Base-by-base conservation (phyloP, 2,113 vertebrate genomes). In the Tenrec ecaudatus region DNA sequence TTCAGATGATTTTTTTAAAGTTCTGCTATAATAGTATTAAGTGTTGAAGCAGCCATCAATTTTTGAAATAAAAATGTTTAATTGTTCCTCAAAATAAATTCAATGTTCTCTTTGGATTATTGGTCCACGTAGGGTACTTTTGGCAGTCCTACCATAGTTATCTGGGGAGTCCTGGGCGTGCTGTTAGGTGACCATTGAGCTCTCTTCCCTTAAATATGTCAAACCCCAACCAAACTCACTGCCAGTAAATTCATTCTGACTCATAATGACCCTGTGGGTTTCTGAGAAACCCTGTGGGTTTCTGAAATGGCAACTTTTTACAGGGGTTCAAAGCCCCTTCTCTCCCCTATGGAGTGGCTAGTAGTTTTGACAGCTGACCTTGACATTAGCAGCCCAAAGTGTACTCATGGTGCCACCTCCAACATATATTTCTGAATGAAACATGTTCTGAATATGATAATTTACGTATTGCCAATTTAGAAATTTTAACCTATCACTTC, bases 11-110 rank as follows among this genome's bases (percentile, higher is more conserved):
- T 92, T 78, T 78, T 68, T 77, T 36, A 75, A 82, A 66, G 43
- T 80, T 86, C 47, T 89, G 66, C 47, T 86, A 57, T 2, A 29
- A 0, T 69, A 60, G 19, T 87, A 62, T 89, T 96, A 60, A 86
- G 38, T 91, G 25, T 82, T 87, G 38, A 94, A 92, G 82, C 75
- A 79, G 10, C 4, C 1, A 62, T 11, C 62, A 85, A 47, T 86
- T 94, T 95, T 92, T 31, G 91, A 94, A 94, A 85, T 62, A 31
- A 95, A 71, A 87, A 86, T 81, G 36, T 6, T 77, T 68, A 20
- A 12, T 69, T 58, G 75, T 80, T 80, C 5, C 16, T 95, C 29
- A 90, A 95, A 94, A 81, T 85, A 89, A 85, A 82, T 83, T 43
- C 38, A 83, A 57, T 17, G 27, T 8, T 43, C 31, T 85, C 19